These are phyloP conservation scores for Holothuria leucospilota DNA, from an alignment of 53 echinoderm and acorn worm species.

Conservation along the genomic window DNA sequence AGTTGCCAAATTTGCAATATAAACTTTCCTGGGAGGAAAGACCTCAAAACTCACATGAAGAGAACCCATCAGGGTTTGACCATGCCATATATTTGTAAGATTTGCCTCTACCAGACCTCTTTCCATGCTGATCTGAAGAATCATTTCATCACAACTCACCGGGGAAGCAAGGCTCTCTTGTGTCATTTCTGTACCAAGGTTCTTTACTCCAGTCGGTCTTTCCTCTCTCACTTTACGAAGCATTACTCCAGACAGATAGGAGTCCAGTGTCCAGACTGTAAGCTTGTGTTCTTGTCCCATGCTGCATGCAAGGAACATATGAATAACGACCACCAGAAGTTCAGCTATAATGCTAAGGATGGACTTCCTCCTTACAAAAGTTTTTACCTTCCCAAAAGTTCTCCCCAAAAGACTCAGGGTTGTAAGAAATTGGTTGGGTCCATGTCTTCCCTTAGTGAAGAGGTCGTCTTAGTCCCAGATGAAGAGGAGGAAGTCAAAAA, in stretches of 20 bases:
- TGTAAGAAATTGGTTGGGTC: no score
- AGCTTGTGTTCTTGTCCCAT: constrained; percentile 19
- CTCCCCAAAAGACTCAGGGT: no score
- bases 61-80: constrained; percentile 21
- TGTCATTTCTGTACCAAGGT: constrained; percentile 37
- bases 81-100: constrained; percentile 39
- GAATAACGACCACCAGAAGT: constrained; percentile 12
- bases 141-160: constrained; percentile 1
- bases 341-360: constrained; percentile 10
- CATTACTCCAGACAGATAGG: constrained; percentile 18
- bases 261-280: constrained; percentile 21
- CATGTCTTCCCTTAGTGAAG: no score
- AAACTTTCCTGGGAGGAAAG: constrained; percentile 3
- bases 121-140: constrained; percentile 30
- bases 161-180: constrained; percentile 34
- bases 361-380: constrained; percentile 2
- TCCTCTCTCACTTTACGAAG: constrained; percentile 38
- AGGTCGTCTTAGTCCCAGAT: background rate
- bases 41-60: constrained; percentile 33
- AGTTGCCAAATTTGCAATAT: constrained; percentile 29
- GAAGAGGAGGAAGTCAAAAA: constrained; percentile 13
- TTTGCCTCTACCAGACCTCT: constrained; percentile 42
- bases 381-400: background rate
- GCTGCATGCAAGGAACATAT: constrained; percentile 19
- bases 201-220: constrained; percentile 36